A percentile compares a stretch with the other conserved stretches of the same genome.
These are phyloP conservation scores for Aspidoscelis tigris DNA, from an alignment of 2,113 vertebrate species.

Conservation along the genomic window DNA sequence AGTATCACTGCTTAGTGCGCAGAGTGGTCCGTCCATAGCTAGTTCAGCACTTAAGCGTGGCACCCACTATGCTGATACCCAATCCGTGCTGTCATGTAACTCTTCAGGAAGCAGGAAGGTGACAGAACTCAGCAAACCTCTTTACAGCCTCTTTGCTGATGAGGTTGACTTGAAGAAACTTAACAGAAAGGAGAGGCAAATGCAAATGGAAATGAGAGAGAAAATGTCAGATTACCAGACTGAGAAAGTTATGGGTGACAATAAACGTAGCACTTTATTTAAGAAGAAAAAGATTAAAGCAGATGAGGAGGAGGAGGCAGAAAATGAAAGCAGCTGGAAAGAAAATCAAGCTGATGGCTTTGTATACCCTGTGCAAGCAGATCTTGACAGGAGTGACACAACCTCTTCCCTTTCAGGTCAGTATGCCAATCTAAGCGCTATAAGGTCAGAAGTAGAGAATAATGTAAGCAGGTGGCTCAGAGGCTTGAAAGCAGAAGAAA, in stretches of 20 bases:
- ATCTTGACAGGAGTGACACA: conserved; percentile 63
- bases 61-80: conserved; percentile 52
- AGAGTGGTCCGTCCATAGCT: conserved; percentile 76
- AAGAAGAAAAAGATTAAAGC: conserved; percentile 91
- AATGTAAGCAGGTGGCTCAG: conserved; percentile 86
- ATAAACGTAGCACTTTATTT: conserved; percentile 92
- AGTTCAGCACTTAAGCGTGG: conserved; percentile 63
- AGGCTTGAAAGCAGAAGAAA: conserved; percentile 80
- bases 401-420: conserved; percentile 64
- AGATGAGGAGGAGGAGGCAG: conserved; percentile 71
- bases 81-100: conserved; percentile 78
- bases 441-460: conserved; percentile 65
- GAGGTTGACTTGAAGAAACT: conserved; percentile 87
- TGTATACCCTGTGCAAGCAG: conserved; percentile 37
- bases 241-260: conserved; percentile 91
- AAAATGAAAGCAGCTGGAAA: conserved; percentile 39
- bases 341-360: conserved; percentile 62
- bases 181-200: conserved; percentile 86
- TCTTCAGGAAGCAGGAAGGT: conserved; percentile 72
- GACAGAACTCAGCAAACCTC: conserved; percentile 88
- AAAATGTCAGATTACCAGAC: conserved; percentile 88
- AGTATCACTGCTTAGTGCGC: conserved; percentile 76
- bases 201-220: conserved; percentile 85
- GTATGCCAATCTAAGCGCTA: conserved; percentile 55
- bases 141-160: conserved; percentile 93